phyloP scores from a whole-genome alignment of 30 jellyfish, hydroid and myxozoan species.

The Pseudorhiza aurosa region DNA sequence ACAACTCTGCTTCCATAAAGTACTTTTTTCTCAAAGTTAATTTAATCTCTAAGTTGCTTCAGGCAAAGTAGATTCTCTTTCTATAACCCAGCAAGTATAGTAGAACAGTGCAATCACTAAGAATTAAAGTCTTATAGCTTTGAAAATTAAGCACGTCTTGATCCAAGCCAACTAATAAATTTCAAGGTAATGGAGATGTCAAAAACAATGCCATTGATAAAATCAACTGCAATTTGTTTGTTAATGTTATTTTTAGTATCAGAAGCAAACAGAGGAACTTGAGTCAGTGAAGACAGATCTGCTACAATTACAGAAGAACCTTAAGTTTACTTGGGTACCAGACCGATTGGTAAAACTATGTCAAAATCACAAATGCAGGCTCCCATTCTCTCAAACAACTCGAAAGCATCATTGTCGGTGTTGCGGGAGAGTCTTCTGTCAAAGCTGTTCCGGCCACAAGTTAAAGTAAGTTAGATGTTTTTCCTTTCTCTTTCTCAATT shows the following conservation, averaged over 20 bases:
- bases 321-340: slow-evolving; percentile 83
- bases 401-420: slow-evolving; percentile 90
- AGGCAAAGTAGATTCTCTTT: too few relatives aligned
- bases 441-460: slow-evolving; percentile 58
- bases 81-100: too few relatives aligned
- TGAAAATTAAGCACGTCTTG: too few relatives aligned
- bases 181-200: too few relatives aligned
- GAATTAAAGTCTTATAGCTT: too few relatives aligned
- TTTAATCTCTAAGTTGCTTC: too few relatives aligned
- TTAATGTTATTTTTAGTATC: slow-evolving; percentile 65
- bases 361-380: slow-evolving; percentile 73
- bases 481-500: too few relatives aligned
- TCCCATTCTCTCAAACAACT: slow-evolving; percentile 71
- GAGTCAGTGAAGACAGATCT: slow-evolving; percentile 58
- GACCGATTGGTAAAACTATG: slow-evolving; percentile 69
- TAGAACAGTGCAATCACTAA: too few relatives aligned
- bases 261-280: slow-evolving; percentile 43
- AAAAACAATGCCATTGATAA: neutral
- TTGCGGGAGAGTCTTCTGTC: slow-evolving; percentile 85
- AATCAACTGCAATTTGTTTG: neutral
- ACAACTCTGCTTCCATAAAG: too few relatives aligned
- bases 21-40: too few relatives aligned
- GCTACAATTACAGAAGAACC: slow-evolving; percentile 43
- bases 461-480: slow-evolving; percentile 63
- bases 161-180: too few relatives aligned